Conservation (phyloP, 1,140 invertebrate species). For the Armadillidium nasatum region DNA sequence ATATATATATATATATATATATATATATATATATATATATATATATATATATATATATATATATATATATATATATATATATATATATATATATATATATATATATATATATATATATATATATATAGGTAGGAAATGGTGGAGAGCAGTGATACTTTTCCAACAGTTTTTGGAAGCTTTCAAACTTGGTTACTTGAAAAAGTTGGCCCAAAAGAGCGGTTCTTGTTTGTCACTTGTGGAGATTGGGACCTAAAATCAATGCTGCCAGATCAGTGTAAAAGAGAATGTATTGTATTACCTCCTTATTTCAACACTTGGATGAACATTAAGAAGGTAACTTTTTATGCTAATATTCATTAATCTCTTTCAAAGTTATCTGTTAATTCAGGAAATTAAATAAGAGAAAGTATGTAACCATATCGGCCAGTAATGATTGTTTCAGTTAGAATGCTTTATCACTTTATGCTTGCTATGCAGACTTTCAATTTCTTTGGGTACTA, state of each 20-base stretch:
- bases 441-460: too few relatives aligned
- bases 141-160: constrained; percentile 49
- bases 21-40: too few relatives aligned
- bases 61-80: too few relatives aligned
- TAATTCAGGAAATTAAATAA: not conserved
- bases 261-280: constrained; percentile 57
- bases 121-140: constrained; percentile 55
- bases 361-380: too few relatives aligned
- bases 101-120: too few relatives aligned
- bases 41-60: too few relatives aligned
- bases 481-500: too few relatives aligned
- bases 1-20: too few relatives aligned
- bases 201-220: constrained; percentile 48
- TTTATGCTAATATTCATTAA: too few relatives aligned
- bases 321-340: constrained; percentile 56
- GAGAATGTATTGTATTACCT: constrained; percentile 52
- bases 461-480: too few relatives aligned
- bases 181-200: constrained; percentile 51
- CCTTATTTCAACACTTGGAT: constrained; percentile 58
- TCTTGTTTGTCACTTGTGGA: constrained; percentile 59
- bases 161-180: constrained; percentile 49
- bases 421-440: not conserved
- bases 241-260: constrained; percentile 62
- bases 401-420: not conserved
- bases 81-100: too few relatives aligned